These are phyloP conservation scores for Phalacrocorax carbo DNA, from an alignment of 2,113 vertebrate genomes.

Conservation along the genomic window DNA sequence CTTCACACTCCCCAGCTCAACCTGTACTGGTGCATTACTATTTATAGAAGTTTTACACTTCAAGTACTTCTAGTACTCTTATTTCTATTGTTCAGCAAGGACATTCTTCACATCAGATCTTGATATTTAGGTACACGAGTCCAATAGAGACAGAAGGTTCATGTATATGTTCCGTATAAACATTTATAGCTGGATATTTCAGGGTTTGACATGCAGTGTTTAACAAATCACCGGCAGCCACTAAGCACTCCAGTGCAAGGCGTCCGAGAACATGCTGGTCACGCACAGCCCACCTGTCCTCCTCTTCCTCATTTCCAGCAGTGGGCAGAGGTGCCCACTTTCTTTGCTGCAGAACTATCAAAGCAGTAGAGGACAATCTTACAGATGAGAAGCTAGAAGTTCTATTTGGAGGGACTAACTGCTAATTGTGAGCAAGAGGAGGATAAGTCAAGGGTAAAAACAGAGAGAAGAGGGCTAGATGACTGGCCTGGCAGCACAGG, in stretches of 20 bases:
- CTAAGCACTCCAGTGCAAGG: neutral
- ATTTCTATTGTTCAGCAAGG: neutral
- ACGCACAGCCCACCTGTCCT: neutral
- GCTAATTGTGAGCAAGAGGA: neutral
- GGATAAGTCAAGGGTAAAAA: neutral
- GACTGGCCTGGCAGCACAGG: neutral
- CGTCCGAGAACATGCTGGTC: neutral
- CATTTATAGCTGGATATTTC: neutral
- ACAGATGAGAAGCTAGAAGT: neutral
- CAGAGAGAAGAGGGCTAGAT: neutral
- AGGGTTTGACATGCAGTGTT: neutral
- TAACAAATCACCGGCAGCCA: neutral
- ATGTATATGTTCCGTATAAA: neutral
- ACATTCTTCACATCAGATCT: neutral
- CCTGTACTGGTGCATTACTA: neutral
- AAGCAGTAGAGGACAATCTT: too few relatives aligned
- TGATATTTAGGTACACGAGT: rapidly evolving
- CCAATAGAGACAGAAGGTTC: neutral
- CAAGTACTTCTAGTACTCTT: neutral
- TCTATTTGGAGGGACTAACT: neutral
- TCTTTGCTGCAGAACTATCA: too few relatives aligned
- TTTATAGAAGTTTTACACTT: neutral
- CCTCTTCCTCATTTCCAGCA: neutral
- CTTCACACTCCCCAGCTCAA: neutral
- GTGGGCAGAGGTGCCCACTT: too few relatives aligned